Evolutionary conservation across 1,140 invertebrate genomes (phyloP).

Genomic region (Zaprionus gabonicus): DNA sequence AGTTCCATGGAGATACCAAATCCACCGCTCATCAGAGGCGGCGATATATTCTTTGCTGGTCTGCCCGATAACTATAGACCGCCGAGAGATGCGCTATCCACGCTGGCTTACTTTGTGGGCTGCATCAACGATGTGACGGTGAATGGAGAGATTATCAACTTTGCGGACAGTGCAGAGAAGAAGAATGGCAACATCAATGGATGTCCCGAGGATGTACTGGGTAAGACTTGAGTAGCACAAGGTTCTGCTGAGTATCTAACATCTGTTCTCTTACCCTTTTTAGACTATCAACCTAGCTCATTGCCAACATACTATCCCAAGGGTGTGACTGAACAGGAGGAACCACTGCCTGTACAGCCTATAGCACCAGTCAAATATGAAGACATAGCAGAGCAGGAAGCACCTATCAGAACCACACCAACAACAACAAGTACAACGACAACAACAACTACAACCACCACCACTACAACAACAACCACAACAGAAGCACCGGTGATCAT

Average conservation of each 20-base stretch:
- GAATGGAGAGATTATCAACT: conserved; percentile 93
- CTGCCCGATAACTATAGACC: conserved; percentile 87
- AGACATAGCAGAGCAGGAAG: neutral
- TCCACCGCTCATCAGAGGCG: conserved; percentile 87
- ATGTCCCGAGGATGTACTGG: conserved; percentile 85
- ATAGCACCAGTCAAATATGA: neutral
- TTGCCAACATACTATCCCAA: conserved; percentile 70
- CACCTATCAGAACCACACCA: conserved; percentile 39
- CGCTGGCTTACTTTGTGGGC: conserved; percentile 89
- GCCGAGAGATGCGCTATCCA: conserved; percentile 75
- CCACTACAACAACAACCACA: conserved; percentile 51
- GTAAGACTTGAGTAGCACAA: conserved; percentile 42
- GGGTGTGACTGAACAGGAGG: conserved; percentile 60
- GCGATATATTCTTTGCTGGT: conserved; percentile 93
- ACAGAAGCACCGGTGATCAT: conserved; percentile 11
- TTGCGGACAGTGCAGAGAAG: conserved; percentile 89
- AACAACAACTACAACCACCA: conserved; percentile 47
- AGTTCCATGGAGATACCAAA: conserved; percentile 84
- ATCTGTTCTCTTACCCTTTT: neutral
- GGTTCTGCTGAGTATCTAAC: neutral
- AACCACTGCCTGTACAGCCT: conserved; percentile 22
- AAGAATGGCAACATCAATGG: conserved; percentile 88
- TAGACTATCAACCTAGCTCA: conserved; percentile 66
- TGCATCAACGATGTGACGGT: conserved; percentile 95
- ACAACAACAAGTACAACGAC: conserved; percentile 24